Percentiles rank a stretch among this genome's conserved stretches.
Evolutionary conservation across 1,140 invertebrate genomes (phyloP).

Genomic region (Macrobrachium nipponense): DNA sequence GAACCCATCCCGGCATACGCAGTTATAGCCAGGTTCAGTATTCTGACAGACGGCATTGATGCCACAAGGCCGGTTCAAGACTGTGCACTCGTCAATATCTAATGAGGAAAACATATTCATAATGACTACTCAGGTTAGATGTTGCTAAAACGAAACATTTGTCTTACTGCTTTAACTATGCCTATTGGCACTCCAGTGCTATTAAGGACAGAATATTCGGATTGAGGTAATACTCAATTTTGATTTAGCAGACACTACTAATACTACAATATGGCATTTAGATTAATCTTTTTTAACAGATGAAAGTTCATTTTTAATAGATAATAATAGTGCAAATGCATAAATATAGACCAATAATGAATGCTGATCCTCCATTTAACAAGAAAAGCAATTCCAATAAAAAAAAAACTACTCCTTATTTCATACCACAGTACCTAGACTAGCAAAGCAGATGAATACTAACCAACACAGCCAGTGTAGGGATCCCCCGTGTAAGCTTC

Average conservation of each 20-base stretch:
- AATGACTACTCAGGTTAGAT: neutral
- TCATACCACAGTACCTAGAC: neutral
- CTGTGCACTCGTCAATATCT: constrained; percentile 92
- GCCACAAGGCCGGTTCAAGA: constrained; percentile 85
- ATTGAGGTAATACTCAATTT: too few species aligned
- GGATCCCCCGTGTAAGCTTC: constrained; percentile 87
- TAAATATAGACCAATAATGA: neutral
- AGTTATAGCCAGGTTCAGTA: constrained; percentile 85
- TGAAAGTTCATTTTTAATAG: too few species aligned
- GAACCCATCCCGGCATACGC: constrained; percentile 89
- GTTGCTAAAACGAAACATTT: too few species aligned
- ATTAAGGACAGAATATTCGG: too few species aligned
- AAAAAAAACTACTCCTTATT: neutral
- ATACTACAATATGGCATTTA: too few species aligned
- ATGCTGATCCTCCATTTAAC: neutral
- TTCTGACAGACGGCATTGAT: constrained; percentile 90
- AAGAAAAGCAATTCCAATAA: neutral
- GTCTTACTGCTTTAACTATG: too few species aligned
- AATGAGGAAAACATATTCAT: constrained; percentile 25
- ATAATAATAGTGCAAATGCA: neutral
- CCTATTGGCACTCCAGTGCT: too few species aligned
- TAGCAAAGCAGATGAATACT: neutral
- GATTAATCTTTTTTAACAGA: too few species aligned
- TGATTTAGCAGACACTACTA: too few species aligned
- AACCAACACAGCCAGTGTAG: constrained; percentile 77